Percentiles rank a stretch among this genome's conserved stretches.
Evolutionary conservation across 2,113 vertebrate genomes (phyloP).

Genomic region (Macquaria australasica): DNA sequence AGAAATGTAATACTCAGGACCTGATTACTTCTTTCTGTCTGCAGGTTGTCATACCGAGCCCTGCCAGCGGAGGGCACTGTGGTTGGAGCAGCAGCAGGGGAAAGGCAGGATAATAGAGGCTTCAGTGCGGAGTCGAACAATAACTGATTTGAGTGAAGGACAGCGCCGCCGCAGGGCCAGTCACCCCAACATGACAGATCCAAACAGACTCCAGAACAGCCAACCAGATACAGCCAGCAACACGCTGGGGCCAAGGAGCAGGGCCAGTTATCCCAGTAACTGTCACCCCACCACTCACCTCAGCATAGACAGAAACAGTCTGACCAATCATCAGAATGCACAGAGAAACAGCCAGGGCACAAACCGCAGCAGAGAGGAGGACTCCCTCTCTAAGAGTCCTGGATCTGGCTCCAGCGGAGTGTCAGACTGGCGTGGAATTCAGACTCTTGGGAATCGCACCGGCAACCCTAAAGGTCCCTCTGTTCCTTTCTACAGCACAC

Average conservation of each 20-base stretch:
- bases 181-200: constrained; percentile 66
- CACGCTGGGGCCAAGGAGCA: constrained; percentile 56
- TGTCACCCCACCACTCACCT: constrained; percentile 48
- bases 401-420: constrained; percentile 63
- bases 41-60: constrained; percentile 80
- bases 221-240: constrained; percentile 20
- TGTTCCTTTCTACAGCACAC: constrained; percentile 69
- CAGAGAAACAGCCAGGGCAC: constrained; percentile 38
- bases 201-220: constrained; percentile 35
- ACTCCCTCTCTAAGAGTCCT: constrained; percentile 64
- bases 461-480: constrained; percentile 33
- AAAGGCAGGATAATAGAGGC: constrained; percentile 41
- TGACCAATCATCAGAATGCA: constrained; percentile 50
- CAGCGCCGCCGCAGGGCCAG: constrained; percentile 72
- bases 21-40: background rate
- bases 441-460: constrained; percentile 63
- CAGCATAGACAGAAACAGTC: constrained; percentile 56
- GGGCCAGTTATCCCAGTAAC: constrained; percentile 74
- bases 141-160: constrained; percentile 68
- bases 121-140: constrained; percentile 70
- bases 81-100: constrained; percentile 73
- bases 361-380: constrained; percentile 62
- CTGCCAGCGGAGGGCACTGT: constrained; percentile 78
- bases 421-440: constrained; percentile 67
- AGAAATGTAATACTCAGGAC: background rate